phyloP scores from a whole-genome alignment of 2,797 vertebrate genomes.

The Microctenopoma steveboyesi region DNA sequence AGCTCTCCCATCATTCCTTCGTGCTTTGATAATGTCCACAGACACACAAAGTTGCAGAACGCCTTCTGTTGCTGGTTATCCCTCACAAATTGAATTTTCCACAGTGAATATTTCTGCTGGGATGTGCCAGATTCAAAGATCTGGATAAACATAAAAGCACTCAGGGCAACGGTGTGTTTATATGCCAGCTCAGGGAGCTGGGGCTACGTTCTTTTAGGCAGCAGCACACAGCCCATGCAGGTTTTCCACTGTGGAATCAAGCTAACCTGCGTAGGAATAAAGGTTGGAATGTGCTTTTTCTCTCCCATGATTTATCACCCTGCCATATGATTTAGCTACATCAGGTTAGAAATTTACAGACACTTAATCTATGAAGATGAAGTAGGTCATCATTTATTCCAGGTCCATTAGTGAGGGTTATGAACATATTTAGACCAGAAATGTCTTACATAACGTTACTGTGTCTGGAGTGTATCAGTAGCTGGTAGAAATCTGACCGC shows the following conservation, averaged over 20 bases:
- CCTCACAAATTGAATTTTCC: slow-evolving; percentile 73
- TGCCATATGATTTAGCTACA: slow-evolving; percentile 21
- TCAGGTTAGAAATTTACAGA: slow-evolving; percentile 25
- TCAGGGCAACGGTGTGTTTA: slow-evolving; percentile 68
- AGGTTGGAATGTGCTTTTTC: slow-evolving; percentile 23
- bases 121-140: slow-evolving; percentile 75
- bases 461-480: slow-evolving; percentile 50
- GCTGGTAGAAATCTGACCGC: slow-evolving; percentile 32
- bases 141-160: slow-evolving; percentile 80
- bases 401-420: slow-evolving; percentile 11
- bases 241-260: slow-evolving; percentile 38
- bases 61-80: slow-evolving; percentile 72
- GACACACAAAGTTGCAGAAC: slow-evolving; percentile 60
- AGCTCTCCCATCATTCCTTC: slow-evolving; percentile 48
- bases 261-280: slow-evolving; percentile 33
- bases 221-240: neutral
- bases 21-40: slow-evolving; percentile 67
- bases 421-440: slow-evolving; percentile 43
- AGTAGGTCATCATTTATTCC: slow-evolving; percentile 32
- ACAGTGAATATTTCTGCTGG: slow-evolving; percentile 68
- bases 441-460: slow-evolving; percentile 36
- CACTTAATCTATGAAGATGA: slow-evolving; percentile 41
- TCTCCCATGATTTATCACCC: slow-evolving; percentile 16
- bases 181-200: slow-evolving; percentile 57
- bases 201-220: slow-evolving; percentile 26